A percentile compares a stretch with the other conserved stretches of the same genome.
Conservation (phyloP, 2,888 invertebrate genomes). For the Lasioglossum figueresi region DNA sequence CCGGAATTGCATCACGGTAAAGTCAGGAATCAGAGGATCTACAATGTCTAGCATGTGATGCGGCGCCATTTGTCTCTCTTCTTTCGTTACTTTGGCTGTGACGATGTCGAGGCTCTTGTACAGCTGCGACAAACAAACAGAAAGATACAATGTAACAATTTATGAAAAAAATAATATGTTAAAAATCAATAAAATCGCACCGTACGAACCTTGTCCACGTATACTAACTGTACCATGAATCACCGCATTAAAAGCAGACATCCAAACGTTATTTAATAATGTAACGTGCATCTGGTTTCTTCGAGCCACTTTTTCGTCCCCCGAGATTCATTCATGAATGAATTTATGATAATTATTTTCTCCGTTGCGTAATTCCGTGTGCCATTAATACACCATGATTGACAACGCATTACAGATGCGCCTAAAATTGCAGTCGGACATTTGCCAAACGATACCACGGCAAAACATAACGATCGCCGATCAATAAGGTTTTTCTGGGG, state of each 20-base stretch:
- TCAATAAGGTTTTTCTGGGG: neutral
- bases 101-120: conserved; percentile 96
- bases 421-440: neutral
- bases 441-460: neutral
- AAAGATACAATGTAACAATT: neutral
- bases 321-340: neutral
- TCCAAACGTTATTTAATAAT: neutral
- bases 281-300: neutral
- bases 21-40: conserved; percentile 89
- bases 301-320: neutral
- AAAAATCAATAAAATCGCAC: too few species aligned
- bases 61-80: conserved; percentile 89
- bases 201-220: neutral
- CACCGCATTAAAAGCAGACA: neutral
- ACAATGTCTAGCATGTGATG: conserved; percentile 96
- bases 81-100: conserved; percentile 95
- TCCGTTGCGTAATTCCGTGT: neutral
- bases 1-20: conserved; percentile 93
- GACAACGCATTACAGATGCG: neutral
- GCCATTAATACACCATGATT: neutral
- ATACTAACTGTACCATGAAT: neutral
- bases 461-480: neutral
- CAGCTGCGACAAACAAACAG: conserved; percentile 87
- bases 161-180: neutral
- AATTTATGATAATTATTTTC: neutral